Percentiles rank a stretch among this genome's conserved stretches.
phyloP scores from a whole-genome alignment of 2,113 vertebrate species.

The Serilophus lunatus region DNA sequence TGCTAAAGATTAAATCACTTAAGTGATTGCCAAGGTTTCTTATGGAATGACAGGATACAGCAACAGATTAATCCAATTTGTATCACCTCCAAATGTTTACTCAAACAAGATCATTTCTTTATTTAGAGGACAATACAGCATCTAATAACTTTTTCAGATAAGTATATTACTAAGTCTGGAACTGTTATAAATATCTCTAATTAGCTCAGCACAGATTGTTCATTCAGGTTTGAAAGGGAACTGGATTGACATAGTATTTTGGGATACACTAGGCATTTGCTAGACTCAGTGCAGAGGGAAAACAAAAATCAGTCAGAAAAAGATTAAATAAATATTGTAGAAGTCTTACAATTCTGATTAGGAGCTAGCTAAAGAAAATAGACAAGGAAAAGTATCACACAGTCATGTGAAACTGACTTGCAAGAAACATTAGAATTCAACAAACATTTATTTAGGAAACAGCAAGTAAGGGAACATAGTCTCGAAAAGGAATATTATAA shows the following conservation, averaged over 20 bases:
- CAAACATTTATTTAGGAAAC: not conserved
- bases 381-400: not conserved
- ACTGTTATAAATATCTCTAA: conserved; percentile 26
- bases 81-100: not conserved
- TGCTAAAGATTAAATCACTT: not conserved
- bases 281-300: not conserved
- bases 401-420: not conserved
- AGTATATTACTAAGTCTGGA: not conserved
- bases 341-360: not conserved
- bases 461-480: not conserved
- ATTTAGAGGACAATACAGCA: not conserved
- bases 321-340: not conserved
- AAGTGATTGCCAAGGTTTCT: not conserved
- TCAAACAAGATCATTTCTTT: not conserved
- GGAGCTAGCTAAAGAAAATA: not conserved
- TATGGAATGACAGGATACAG: not conserved
- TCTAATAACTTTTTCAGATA: not conserved
- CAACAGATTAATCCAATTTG: not conserved
- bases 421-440: not conserved
- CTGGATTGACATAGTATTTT: not conserved
- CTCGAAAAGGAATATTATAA: not conserved
- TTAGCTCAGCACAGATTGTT: not conserved
- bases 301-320: not conserved
- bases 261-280: not conserved
- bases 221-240: conserved; percentile 11